These are phyloP conservation scores for Ophthalmolycus amberensis DNA, from an alignment of 2,113 vertebrate genomes.

Conservation along the genomic window DNA sequence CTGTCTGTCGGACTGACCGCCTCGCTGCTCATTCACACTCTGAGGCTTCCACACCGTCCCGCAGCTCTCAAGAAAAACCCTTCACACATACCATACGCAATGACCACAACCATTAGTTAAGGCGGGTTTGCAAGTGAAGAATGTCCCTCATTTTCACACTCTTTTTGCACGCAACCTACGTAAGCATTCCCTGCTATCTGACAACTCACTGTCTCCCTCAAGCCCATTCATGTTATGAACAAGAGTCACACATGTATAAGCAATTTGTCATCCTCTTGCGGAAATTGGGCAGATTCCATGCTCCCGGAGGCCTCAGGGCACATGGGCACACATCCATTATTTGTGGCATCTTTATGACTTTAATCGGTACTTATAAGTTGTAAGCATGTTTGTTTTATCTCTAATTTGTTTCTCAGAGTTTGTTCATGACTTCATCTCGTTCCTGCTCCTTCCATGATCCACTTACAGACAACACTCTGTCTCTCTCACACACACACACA, in stretches of 20 bases:
- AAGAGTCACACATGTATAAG: constrained; percentile 52
- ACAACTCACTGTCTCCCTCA: constrained; percentile 29
- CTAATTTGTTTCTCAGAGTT: constrained; percentile 42
- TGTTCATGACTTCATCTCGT: constrained; percentile 30
- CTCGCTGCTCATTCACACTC: constrained; percentile 75
- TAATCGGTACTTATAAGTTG: constrained; percentile 37
- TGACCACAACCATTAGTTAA: constrained; percentile 55
- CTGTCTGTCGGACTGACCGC: constrained; percentile 80
- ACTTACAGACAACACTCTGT: constrained; percentile 5
- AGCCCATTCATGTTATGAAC: constrained; percentile 47
- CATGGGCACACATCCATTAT: constrained; percentile 42
- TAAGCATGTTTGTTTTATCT: constrained; percentile 39
- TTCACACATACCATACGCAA: constrained; percentile 54
- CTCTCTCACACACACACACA: background rate
- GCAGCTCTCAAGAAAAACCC: constrained; percentile 43
- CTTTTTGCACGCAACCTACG: constrained; percentile 3
- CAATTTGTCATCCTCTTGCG: constrained; percentile 50
- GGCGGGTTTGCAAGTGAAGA: constrained; percentile 38
- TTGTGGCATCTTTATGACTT: constrained; percentile 49
- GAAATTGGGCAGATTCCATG: constrained; percentile 47
- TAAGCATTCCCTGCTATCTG: constrained; percentile 22
- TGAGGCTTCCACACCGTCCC: constrained; percentile 60
- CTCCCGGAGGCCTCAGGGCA: constrained; percentile 17
- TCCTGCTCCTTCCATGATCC: constrained; percentile 6
- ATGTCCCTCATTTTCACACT: constrained; percentile 8